Evolutionary conservation across 53 echinoderm and acorn worm species (phyloP).

Genomic region (Crossaster papposus): DNA sequence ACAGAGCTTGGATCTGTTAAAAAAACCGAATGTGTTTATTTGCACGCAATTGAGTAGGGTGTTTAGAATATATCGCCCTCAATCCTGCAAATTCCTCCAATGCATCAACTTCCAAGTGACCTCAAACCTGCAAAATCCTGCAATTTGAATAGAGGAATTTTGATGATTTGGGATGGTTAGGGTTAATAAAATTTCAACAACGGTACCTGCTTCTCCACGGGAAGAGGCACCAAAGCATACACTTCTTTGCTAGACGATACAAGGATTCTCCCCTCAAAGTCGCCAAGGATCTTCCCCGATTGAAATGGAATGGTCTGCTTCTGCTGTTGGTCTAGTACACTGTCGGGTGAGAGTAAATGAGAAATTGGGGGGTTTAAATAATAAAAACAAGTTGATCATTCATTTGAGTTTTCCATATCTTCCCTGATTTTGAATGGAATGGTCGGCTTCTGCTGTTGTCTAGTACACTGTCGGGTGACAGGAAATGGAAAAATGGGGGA

Average conservation of each 20-base stretch:
- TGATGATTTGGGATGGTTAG: too few relatives aligned
- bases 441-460: conserved; percentile 99
- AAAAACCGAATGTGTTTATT: background rate
- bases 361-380: background rate
- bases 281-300: conserved; percentile 89
- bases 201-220: conserved; percentile 96
- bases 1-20: conserved; percentile 82
- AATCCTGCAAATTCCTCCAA: too few relatives aligned
- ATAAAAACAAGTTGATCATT: conserved; percentile 53
- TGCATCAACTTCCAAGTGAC: too few relatives aligned
- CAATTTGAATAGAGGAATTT: too few relatives aligned
- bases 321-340: conserved; percentile 98
- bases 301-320: conserved; percentile 99
- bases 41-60: too few relatives aligned
- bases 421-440: conserved; percentile 96
- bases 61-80: too few relatives aligned
- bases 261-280: conserved; percentile 97
- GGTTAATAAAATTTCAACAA: too few relatives aligned
- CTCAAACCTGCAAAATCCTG: too few relatives aligned
- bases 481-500: background rate
- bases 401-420: conserved; percentile 93
- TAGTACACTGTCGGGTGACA: conserved; percentile 68
- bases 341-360: conserved; percentile 12
- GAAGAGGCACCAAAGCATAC: conserved; percentile 87
- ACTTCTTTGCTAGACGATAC: conserved; percentile 96